Evolutionary conservation across 2,888 invertebrate genomes (phyloP), one percentile per base, ranked within the genome.

Genomic region (Macaria liturata): DNA sequence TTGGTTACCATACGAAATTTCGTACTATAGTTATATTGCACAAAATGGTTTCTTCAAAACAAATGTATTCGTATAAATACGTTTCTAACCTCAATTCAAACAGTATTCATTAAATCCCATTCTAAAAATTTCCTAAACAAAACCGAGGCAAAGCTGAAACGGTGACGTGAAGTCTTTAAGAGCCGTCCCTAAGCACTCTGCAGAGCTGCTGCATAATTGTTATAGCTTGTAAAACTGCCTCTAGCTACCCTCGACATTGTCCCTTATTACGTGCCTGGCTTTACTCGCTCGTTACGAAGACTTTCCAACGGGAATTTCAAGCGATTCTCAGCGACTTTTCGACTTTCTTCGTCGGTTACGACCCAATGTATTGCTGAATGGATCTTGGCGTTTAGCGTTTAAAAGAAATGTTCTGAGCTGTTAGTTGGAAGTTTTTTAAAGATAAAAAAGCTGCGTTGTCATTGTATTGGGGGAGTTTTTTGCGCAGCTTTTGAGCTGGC

Each of bases 141-240:
- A 45, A 30, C 37, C 51, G 43, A 49, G 50, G 50, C 51, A 53
- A n/a, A 7, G 8, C 37, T 9, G 39, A 9, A 43, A 37, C 50
- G n/a, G 42, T 61, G 61, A 66, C 62, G 66, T 67, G 64, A 70
- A 39, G 53, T 30, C 34, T 51, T 51, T 45, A 45, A 45, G 37
- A 30, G 42, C 51, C 49, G 52, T 61, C 59, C 57, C 30, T 49
- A 46, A 44, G 32, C 32, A 50, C 47, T 49, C 46, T 32, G 31
- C 39, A 68, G 68, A 50, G 46, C 32, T 69, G 68, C 68, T 54
- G 63, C 68, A 68, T 80, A 76, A 82, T 78, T 76, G 77, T 80
- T 78, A 83, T 78, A 62, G 71, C 68, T 61, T 62, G 68, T 69
- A 67, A 72, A 76, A 60, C 52, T 60, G 77, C 68, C 55, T 73